Evolutionary conservation across 2,113 vertebrate species (phyloP).

Genomic region (Charina bottae): DNA sequence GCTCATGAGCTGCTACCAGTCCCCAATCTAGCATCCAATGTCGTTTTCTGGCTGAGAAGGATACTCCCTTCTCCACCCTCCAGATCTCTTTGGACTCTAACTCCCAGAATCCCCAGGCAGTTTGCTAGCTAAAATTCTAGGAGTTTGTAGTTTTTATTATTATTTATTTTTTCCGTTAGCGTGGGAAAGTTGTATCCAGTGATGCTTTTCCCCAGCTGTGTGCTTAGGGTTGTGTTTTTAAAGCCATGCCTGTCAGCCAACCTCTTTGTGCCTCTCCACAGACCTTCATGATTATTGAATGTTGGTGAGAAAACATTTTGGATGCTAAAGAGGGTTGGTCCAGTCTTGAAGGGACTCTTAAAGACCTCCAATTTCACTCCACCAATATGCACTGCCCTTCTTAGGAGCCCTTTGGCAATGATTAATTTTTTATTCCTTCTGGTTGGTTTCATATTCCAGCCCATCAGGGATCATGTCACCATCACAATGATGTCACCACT

Average conservation of each 20-base stretch:
- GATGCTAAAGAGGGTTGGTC: neutral
- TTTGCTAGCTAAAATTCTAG: neutral
- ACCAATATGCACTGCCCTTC: neutral
- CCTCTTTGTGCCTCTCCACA: neutral
- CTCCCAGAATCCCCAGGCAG: neutral
- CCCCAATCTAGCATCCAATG: neutral
- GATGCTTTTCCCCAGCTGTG: neutral
- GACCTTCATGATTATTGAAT: neutral
- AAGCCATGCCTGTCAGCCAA: neutral
- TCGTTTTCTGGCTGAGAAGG: neutral
- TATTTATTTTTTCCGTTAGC: neutral
- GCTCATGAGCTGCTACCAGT: neutral
- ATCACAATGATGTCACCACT: neutral
- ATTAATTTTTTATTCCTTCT: neutral
- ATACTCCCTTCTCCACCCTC: neutral
- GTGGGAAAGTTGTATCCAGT: neutral
- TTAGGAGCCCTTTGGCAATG: neutral
- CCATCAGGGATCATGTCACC: neutral
- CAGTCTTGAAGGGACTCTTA: neutral
- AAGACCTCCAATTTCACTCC: neutral
- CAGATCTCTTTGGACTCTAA: neutral
- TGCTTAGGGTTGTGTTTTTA: neutral
- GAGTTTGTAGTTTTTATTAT: neutral
- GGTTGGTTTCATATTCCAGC: neutral
- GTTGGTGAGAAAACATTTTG: neutral